Percentiles rank a stretch among this genome's conserved stretches.
phyloP scores from a whole-genome alignment of 2,797 vertebrate genomes.

The Pachyuromys duprasi region DNA sequence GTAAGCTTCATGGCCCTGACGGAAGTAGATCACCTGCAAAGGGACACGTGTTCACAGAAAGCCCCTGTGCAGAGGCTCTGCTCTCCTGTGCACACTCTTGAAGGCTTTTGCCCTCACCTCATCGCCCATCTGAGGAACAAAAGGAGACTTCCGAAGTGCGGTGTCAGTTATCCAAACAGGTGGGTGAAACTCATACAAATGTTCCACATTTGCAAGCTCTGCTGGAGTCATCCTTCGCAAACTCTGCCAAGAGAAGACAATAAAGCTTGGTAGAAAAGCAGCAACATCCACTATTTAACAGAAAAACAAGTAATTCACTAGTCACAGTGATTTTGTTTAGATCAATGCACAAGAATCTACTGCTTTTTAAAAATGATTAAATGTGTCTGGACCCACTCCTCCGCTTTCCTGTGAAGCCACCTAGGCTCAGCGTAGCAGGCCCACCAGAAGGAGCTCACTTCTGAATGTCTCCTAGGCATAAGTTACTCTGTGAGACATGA shows the following conservation, averaged over 20 bases:
- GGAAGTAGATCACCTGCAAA: slow-evolving; percentile 97
- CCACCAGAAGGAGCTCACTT: background rate
- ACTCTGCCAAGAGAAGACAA: slow-evolving; percentile 64
- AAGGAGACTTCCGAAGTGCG: slow-evolving; percentile 96
- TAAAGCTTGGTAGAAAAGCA: background rate
- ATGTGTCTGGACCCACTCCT: background rate
- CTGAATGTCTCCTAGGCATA: background rate
- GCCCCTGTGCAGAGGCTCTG: background rate
- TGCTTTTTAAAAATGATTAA: background rate
- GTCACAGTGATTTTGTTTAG: background rate
- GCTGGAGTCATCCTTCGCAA: slow-evolving; percentile 87
- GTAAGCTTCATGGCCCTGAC: slow-evolving; percentile 98
- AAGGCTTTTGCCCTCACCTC: slow-evolving; percentile 89
- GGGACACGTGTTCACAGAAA: slow-evolving; percentile 40
- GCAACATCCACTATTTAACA: background rate
- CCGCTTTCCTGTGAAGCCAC: background rate
- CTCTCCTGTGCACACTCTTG: background rate
- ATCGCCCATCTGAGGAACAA: slow-evolving; percentile 99
- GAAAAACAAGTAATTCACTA: slow-evolving; percentile 36
- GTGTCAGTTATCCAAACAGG: slow-evolving; percentile 97
- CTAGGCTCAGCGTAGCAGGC: no score
- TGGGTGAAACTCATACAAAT: slow-evolving; percentile 94
- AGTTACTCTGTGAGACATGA: background rate
- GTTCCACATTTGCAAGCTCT: slow-evolving; percentile 89
- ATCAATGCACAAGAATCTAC: background rate